phyloP scores from a whole-genome alignment of 2,113 vertebrate species.

The Castor canadensis region DNA sequence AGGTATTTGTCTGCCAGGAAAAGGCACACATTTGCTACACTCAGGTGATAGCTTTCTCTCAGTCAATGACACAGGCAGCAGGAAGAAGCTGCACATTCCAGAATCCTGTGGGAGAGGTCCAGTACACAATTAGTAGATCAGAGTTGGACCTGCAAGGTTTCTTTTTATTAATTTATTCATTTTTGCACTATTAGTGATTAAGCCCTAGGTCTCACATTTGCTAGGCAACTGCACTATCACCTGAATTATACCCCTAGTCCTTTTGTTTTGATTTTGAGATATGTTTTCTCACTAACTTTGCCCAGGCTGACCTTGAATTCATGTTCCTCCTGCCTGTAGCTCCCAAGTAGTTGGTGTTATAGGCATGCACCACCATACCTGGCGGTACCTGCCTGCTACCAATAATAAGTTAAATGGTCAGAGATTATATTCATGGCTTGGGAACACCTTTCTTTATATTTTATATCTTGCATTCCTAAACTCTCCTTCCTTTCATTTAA shows the following conservation, averaged over 20 bases:
- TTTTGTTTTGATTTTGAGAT: no score
- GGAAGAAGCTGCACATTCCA: not conserved
- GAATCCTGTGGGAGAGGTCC: not conserved
- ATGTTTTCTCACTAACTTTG: no score
- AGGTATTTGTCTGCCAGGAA: not conserved
- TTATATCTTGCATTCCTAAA: not conserved
- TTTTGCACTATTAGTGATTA: no score
- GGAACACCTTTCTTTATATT: not conserved
- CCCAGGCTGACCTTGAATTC: no score
- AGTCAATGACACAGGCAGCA: not conserved
- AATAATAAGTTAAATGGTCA: not conserved
- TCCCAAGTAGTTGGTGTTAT: no score
- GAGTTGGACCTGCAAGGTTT: not conserved
- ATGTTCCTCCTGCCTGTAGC: no score
- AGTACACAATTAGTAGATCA: not conserved
- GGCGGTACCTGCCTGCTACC: no score
- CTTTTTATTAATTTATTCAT: no score
- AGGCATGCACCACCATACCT: no score
- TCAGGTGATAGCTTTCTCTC: not conserved
- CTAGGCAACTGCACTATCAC: no score
- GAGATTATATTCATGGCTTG: not conserved
- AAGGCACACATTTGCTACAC: not conserved
- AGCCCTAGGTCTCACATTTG: no score
- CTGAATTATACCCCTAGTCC: no score
- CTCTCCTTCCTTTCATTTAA: not conserved